Base-by-base conservation (phyloP, 2,888 invertebrate genomes). In the Odontocolon sp. region DNA sequence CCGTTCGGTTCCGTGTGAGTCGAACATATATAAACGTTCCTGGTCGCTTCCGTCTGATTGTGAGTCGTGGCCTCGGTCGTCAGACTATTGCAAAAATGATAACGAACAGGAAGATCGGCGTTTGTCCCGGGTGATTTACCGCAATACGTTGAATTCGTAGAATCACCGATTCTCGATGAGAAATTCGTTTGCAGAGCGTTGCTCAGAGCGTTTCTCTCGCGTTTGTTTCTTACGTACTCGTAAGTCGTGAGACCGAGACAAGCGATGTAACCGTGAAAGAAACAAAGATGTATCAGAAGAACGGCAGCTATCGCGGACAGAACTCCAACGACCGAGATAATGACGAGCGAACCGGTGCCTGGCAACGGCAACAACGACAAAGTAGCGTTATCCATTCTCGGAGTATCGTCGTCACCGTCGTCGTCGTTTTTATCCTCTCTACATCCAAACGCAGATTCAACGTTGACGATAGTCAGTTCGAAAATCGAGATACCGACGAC, bases 241-340 rank as follows among this genome's bases (percentile, higher is more conserved):
- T 97, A 98, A 0, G 97, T 98, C 16, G 97, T 97, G 47, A 97
- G 92, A 1, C 97, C 97, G 84, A 96, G 91, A 82, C 95, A 93
- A 2, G 95, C 95, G 87, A 97, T 96, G 91, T 97, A 97, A 74
- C 96, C 93, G 91, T 97, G 97, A 90, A 97, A 97, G 91, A 96
- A 95, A 88, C 95, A 96, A 63, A 97, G 92, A 91, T 97, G 97
- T 78, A 96, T 91, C 70, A 97, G 92, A 56, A 97, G 92, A 26
- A 95, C 94, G 1, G 95, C 94, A 3, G 96, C 94, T 9, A 95
- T 93, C 18, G 95, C 93, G n/a, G 96, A 95, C 71, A 95, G 91
- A 18, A 94, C 89, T 21, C 95, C 95, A 56, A 96, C 86, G 11
- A 85, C 77, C 4, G 85, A 85, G 26, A 86, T 86, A 42, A 86